Conservation (phyloP, 2,888 invertebrate genomes). For the Eupelmus urozonus region DNA sequence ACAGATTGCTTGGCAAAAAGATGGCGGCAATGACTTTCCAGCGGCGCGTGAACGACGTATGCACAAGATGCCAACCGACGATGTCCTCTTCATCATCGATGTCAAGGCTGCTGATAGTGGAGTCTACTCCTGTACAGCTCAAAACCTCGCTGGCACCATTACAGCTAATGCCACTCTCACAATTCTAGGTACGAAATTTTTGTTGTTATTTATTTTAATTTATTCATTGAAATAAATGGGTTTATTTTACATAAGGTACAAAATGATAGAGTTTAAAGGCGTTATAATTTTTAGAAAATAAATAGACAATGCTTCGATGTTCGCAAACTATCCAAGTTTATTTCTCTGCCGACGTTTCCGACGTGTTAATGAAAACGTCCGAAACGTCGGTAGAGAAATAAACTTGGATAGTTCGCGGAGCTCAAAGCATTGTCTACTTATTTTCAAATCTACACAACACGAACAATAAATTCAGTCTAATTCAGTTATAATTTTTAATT, state of each 20-base stretch:
- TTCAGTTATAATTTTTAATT: too few species aligned
- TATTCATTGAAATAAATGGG: neutral
- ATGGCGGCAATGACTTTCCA: constrained; percentile 95
- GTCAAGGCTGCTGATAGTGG: constrained; percentile 94
- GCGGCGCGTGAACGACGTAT: constrained; percentile 95
- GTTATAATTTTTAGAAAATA: too few species aligned
- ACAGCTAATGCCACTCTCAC: constrained; percentile 91
- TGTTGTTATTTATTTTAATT: constrained; percentile 25
- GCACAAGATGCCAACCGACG: constrained; percentile 94
- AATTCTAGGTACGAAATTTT: constrained; percentile 83
- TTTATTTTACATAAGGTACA: neutral
- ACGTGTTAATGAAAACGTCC: too few species aligned
- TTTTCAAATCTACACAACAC: too few species aligned
- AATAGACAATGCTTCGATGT: too few species aligned
- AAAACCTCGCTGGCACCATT: constrained; percentile 92
- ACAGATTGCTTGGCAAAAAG: constrained; percentile 93
- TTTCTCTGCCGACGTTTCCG: too few species aligned
- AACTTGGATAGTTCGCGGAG: too few species aligned
- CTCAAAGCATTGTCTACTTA: too few species aligned
- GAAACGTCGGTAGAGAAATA: too few species aligned
- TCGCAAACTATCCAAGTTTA: too few species aligned
- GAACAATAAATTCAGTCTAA: too few species aligned
- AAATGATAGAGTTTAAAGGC: too few species aligned
- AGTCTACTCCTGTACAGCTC: constrained; percentile 94
- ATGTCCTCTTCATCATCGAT: constrained; percentile 94